Evolutionary conservation across 2,888 invertebrate genomes (phyloP), one percentile per base, ranked within the genome.

Genomic region (Chrysina gloriosa): DNA sequence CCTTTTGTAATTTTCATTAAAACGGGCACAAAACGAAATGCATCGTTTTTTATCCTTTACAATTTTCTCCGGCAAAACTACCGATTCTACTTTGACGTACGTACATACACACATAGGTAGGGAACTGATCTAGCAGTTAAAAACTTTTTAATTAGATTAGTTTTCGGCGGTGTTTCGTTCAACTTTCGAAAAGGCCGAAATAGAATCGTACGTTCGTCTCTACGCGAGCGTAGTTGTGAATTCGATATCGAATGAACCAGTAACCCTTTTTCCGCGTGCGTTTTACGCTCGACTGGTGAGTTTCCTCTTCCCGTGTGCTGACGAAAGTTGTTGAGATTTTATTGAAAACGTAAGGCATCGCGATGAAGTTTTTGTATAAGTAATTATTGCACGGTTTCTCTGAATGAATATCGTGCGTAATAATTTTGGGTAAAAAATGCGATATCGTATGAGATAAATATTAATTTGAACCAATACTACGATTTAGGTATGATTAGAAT

Each of bases 81-180:
- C 36, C 14, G 4, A 36, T 36, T n/a, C 36, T 36, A n/a, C 36
- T 36, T 36, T 14, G 36, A n/a, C 14, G 9, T n/a, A 36, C 36
- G n/a, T 36, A 1, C 2, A 11, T n/a, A 14, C 14, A 36, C 5
- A 9, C 9, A 6, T 34, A 36, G n/a, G 36, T 11, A n/a, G 14
- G 11, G 36, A 36, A 39, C 54, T 52, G 54, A 65, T 65, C 54
- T 65, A 54, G 25, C 54, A 54, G 19, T 14, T 21, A 45, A 47
- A 61, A 58, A 31, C 31, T 65, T 50, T 67, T 58, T 63, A 63
- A 63, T 63, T 42, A 45, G 23, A 42, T 63, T 42, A 63, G 25
- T 45, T 45, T 63, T 63, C 16, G 5, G 7, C 19, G 19, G 21
- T 16, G 45, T 19, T 19, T 19, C 16, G 21, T 9, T 6, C 5